Conservation (phyloP, 2,797 vertebrate genomes). For the Anas flavirostris region DNA sequence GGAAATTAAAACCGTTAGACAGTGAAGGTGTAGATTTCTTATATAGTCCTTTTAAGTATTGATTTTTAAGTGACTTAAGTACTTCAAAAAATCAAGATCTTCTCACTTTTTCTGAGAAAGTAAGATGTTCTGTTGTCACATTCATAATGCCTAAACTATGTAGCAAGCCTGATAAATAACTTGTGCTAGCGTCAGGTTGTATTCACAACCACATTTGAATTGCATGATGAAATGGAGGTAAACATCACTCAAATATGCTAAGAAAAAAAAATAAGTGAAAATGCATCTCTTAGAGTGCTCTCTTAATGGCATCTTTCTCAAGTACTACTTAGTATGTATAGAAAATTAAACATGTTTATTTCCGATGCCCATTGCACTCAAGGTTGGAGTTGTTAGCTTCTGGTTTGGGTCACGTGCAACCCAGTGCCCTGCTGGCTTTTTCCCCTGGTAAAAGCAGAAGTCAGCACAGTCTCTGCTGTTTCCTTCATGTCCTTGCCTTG, state of each 20-base stretch:
- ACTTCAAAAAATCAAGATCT: not conserved
- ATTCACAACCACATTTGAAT: not conserved
- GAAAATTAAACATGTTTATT: not conserved
- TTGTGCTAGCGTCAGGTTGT: not conserved
- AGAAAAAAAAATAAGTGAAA: not conserved
- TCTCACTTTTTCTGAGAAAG: not conserved
- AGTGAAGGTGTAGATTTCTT: not conserved
- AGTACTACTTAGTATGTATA: not conserved
- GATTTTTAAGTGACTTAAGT: not conserved
- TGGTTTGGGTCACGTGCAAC: not conserved
- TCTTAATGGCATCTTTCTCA: not conserved
- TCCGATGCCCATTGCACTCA: not conserved
- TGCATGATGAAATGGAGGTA: not conserved
- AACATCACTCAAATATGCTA: not conserved
- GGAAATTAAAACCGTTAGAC: not conserved
- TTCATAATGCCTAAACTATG: not conserved
- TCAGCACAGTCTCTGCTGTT: not conserved
- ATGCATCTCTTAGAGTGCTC: not conserved
- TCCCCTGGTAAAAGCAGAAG: not conserved
- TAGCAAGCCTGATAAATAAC: not conserved
- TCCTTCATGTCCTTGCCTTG: not conserved
- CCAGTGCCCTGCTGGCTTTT: not conserved
- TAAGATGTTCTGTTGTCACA: not conserved
- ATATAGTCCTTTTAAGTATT: not conserved
- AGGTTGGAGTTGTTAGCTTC: not conserved